Evolutionary conservation across 2,113 vertebrate species (phyloP).

Genomic region (Percina caprodes): DNA sequence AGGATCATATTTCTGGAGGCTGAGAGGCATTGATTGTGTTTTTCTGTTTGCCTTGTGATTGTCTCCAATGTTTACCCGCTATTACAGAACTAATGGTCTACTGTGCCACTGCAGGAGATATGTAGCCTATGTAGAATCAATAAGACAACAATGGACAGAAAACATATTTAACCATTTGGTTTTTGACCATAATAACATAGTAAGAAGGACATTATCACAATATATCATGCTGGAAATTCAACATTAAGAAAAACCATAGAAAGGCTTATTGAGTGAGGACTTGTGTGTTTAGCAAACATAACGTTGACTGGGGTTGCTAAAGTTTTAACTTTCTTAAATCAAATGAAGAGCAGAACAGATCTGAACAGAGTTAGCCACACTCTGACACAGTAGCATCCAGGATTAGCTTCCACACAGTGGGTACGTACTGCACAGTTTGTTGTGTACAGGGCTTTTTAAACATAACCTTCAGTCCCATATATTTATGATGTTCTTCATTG

Average conservation of each 20-base stretch:
- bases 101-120: conserved; percentile 40
- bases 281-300: not conserved
- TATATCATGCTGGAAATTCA: not conserved
- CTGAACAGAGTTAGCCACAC: not conserved
- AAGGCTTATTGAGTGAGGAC: not conserved
- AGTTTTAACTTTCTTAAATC: not conserved
- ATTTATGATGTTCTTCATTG: not conserved
- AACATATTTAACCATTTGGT: conserved; percentile 38
- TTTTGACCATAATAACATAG: not conserved
- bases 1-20: conserved; percentile 61
- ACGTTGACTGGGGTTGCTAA: not conserved
- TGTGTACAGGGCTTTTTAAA: not conserved
- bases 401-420: not conserved
- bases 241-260: not conserved
- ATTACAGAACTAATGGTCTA: conserved; percentile 48
- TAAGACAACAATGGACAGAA: conserved; percentile 40
- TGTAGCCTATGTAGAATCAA: conserved; percentile 29
- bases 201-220: not conserved
- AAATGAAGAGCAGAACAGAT: not conserved
- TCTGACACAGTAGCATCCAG: not conserved
- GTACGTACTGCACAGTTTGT: not conserved
- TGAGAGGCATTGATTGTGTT: conserved; percentile 67
- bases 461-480: not conserved
- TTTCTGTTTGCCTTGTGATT: conserved; percentile 59
- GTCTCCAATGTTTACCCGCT: conserved; percentile 60